Evolutionary conservation across 2,113 vertebrate genomes (phyloP).

Genomic region (Colius striatus): DNA sequence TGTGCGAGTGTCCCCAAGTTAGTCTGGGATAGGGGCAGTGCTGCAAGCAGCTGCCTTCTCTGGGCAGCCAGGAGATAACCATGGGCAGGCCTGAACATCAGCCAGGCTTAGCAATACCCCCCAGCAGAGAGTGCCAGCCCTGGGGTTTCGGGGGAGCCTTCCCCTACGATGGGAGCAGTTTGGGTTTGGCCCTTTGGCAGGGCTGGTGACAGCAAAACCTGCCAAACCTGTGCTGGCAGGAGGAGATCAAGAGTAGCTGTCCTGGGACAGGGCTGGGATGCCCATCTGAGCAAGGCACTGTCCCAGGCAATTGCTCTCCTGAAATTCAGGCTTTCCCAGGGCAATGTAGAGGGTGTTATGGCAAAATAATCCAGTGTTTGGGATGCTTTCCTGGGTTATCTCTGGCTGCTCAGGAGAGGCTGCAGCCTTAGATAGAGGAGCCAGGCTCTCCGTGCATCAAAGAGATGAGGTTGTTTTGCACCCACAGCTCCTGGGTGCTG

Average conservation of each 20-base stretch:
- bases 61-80: background rate
- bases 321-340: background rate
- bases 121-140: background rate
- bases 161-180: accelerated
- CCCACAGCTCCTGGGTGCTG: background rate
- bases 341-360: accelerated
- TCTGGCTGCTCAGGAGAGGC: background rate
- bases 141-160: background rate
- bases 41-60: background rate
- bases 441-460: accelerated
- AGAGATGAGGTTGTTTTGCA: background rate
- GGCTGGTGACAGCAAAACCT: background rate
- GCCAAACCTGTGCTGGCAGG: conserved; percentile 30
- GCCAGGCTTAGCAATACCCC: background rate
- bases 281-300: background rate
- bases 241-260: background rate
- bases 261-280: background rate
- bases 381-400: background rate
- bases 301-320: background rate
- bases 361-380: background rate
- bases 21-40: background rate
- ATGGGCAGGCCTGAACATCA: background rate
- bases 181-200: background rate
- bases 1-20: accelerated
- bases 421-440: background rate